These are phyloP conservation scores for Camelus dromedarius DNA, from an alignment of 2,113 vertebrate species.

Conservation along the genomic window DNA sequence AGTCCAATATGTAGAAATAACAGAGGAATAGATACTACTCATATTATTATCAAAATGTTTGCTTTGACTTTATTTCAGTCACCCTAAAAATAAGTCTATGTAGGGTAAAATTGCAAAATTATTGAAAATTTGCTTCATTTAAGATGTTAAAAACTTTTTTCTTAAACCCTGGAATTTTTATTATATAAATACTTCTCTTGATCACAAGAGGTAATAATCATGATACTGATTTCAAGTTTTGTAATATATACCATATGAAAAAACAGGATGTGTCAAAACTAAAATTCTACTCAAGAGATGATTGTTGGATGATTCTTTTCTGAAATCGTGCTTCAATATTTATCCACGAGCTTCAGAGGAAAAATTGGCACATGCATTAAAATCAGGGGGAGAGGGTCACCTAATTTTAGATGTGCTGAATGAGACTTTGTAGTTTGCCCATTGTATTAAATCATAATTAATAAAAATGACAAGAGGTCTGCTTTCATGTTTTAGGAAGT, in stretches of 20 bases:
- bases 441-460: conserved; percentile 64
- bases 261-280: conserved; percentile 58
- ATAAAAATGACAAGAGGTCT: conserved; percentile 18
- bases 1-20: neutral
- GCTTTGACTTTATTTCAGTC: neutral
- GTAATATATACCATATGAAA: conserved; percentile 54
- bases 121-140: conserved; percentile 9
- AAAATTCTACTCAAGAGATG: conserved; percentile 40
- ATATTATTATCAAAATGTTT: conserved; percentile 5
- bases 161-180: conserved; percentile 2
- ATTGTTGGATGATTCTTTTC: conserved; percentile 44
- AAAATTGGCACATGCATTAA: conserved; percentile 30
- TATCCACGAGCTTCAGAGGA: conserved; percentile 51
- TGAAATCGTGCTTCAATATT: conserved; percentile 52
- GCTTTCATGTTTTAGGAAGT: conserved; percentile 43
- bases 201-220: conserved; percentile 23
- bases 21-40: neutral
- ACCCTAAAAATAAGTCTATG: neutral
- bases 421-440: neutral
- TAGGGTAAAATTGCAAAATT: neutral
- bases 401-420: conserved; percentile 28
- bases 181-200: conserved; percentile 18
- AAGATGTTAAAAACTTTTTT: neutral
- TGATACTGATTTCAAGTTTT: conserved; percentile 44
- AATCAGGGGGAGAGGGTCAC: neutral